Conservation (phyloP, 2,113 vertebrate species). For the Myrmecophaga tridactyla region DNA sequence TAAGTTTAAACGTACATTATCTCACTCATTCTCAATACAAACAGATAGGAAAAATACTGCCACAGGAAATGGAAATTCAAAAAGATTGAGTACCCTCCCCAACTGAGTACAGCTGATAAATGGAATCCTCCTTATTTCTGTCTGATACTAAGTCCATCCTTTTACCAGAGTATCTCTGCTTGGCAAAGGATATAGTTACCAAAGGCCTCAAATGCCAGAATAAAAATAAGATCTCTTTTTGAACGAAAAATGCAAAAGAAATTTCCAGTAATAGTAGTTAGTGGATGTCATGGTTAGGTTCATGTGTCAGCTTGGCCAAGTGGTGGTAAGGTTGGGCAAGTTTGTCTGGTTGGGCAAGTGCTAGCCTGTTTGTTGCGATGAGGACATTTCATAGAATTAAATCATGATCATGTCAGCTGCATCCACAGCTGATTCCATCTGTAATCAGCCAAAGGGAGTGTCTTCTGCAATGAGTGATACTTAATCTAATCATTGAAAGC, state of each 20-base stretch:
- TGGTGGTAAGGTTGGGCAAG: no score
- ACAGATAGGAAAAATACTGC: background rate
- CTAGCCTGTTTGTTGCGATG: no score
- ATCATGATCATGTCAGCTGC: no score
- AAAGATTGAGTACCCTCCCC: background rate
- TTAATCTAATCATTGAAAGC: no score
- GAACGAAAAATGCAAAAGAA: background rate
- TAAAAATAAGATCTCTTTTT: background rate
- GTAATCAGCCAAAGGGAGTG: no score
- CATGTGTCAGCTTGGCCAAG: no score
- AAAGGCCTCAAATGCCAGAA: background rate
- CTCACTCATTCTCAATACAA: background rate
- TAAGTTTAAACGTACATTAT: background rate
- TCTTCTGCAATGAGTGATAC: no score
- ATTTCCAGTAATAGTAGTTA: background rate
- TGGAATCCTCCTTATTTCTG: background rate
- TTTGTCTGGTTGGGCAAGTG: no score
- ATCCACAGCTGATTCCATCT: no score
- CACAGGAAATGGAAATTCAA: background rate
- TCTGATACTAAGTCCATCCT: background rate
- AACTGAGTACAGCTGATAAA: background rate
- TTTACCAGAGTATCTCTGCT: background rate
- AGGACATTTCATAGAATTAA: no score
- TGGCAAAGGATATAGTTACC: background rate
- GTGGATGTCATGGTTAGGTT: no score